A percentile compares a stretch with the other conserved stretches of the same genome.
phyloP scores from a whole-genome alignment of 2,888 invertebrate species.

The Plagodis dolabraria region DNA sequence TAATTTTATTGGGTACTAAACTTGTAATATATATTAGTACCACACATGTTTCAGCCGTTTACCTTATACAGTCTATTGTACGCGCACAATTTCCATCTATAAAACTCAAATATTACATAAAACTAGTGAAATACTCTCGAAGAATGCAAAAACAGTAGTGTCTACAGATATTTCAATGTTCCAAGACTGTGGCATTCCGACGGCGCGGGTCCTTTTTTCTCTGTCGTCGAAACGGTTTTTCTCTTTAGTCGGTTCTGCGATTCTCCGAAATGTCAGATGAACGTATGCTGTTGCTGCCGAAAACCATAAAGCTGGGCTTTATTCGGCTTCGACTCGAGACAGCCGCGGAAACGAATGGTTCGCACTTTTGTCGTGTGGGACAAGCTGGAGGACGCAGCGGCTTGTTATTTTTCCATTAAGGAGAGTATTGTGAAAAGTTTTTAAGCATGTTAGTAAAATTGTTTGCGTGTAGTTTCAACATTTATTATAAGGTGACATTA shows the following conservation, averaged over 20 bases:
- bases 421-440: neutral
- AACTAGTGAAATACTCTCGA: constrained; percentile 5
- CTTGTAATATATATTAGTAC: neutral
- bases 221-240: constrained; percentile 23
- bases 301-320: constrained; percentile 72
- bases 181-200: constrained; percentile 28
- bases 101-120: constrained; percentile 3
- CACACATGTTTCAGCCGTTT: neutral
- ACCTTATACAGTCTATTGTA: constrained; percentile 4
- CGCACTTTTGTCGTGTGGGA: constrained; percentile 42
- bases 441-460: too few relatives aligned
- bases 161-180: constrained; percentile 48
- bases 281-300: constrained; percentile 76
- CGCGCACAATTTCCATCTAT: neutral
- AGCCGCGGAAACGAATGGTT: constrained; percentile 68
- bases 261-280: constrained; percentile 62
- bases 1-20: neutral
- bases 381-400: constrained; percentile 16
- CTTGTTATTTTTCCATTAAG: neutral
- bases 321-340: constrained; percentile 53
- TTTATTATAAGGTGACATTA: too few relatives aligned
- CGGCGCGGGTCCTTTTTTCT: constrained; percentile 48
- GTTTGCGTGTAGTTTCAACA: neutral
- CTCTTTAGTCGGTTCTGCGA: constrained; percentile 25
- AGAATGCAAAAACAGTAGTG: constrained; percentile 39